A percentile compares a stretch with the other conserved stretches of the same genome.
phyloP scores from a whole-genome alignment of 2,888 invertebrate species.

The Agonopterix heracliana region DNA sequence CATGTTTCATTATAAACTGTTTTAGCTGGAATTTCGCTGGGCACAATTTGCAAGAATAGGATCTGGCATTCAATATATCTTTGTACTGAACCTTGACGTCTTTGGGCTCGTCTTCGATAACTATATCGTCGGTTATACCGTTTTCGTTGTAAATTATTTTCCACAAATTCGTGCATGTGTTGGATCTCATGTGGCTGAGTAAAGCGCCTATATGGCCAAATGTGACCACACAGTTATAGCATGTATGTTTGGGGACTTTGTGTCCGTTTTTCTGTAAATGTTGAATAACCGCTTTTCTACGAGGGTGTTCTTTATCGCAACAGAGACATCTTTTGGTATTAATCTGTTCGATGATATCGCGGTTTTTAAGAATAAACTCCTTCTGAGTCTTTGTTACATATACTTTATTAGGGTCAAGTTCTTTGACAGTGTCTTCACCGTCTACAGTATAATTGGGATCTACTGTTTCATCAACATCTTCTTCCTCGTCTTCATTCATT shows the following conservation, averaged over 20 bases:
- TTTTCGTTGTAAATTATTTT: slow-evolving; percentile 68
- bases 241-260: slow-evolving; percentile 78
- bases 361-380: slow-evolving; percentile 62
- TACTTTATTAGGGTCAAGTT: slow-evolving; percentile 52
- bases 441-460: slow-evolving; percentile 46
- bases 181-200: slow-evolving; percentile 70
- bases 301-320: slow-evolving; percentile 64
- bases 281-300: slow-evolving; percentile 70
- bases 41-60: slow-evolving; percentile 68
- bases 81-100: slow-evolving; percentile 60
- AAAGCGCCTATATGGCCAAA: slow-evolving; percentile 71
- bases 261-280: slow-evolving; percentile 73
- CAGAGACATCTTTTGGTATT: slow-evolving; percentile 69
- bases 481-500: slow-evolving; percentile 47
- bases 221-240: slow-evolving; percentile 78
- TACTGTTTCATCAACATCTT: slow-evolving; percentile 38
- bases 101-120: slow-evolving; percentile 60
- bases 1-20: slow-evolving; percentile 71
- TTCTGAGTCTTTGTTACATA: slow-evolving; percentile 64
- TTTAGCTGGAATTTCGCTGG: slow-evolving; percentile 71
- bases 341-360: slow-evolving; percentile 66
- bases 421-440: slow-evolving; percentile 34
- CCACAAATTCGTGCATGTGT: slow-evolving; percentile 68
- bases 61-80: slow-evolving; percentile 69
- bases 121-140: slow-evolving; percentile 65